Evolutionary conservation across 2,113 vertebrate species (phyloP).

Genomic region (Rhynchomys soricoides): DNA sequence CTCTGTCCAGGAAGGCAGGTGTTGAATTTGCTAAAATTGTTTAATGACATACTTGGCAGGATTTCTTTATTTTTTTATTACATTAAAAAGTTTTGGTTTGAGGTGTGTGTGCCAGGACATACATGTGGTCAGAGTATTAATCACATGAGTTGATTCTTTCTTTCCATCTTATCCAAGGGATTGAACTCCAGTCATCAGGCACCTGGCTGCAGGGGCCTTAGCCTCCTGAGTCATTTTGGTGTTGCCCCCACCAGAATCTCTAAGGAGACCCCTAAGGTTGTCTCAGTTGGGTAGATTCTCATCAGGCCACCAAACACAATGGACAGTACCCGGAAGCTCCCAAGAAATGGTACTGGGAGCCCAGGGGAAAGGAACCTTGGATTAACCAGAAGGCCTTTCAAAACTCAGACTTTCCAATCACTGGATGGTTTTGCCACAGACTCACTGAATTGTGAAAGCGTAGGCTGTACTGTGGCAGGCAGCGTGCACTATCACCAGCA

Average conservation of each 20-base stretch:
- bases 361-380: neutral
- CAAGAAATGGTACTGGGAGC: neutral
- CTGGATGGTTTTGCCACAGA: slow-evolving; percentile 3
- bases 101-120: neutral
- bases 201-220: neutral
- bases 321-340: fast-evolving
- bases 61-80: neutral
- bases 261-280: neutral
- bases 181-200: too few relatives aligned
- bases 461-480: slow-evolving; percentile 15
- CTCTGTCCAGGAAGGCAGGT: fast-evolving
- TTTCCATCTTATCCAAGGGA: neutral
- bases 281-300: neutral
- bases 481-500: slow-evolving; percentile 56
- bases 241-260: neutral
- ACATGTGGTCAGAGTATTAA: neutral
- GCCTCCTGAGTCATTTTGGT: neutral
- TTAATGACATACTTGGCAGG: neutral
- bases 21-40: neutral
- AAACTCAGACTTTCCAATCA: neutral
- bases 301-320: neutral
- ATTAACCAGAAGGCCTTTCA: neutral
- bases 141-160: neutral
- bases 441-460: slow-evolving; percentile 73
- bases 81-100: neutral